Conservation (phyloP, 2,888 invertebrate genomes). For the Plemyria rubiginata region DNA sequence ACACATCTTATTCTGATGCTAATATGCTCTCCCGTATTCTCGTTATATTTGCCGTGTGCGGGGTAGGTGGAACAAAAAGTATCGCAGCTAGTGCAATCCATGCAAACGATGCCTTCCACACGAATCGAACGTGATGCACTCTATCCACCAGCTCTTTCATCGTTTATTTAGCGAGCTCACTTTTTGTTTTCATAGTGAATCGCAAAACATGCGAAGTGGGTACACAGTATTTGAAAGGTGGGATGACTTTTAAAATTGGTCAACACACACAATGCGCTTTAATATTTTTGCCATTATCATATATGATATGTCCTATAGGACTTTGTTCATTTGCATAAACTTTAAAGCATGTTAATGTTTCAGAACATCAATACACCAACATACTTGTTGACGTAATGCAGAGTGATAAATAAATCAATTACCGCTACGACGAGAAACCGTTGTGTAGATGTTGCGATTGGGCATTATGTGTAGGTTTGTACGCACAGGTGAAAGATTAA, state of each 20-base stretch:
- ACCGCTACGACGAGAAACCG: no score
- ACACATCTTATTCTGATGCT: conserved; percentile 43
- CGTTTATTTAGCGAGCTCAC: conserved; percentile 11
- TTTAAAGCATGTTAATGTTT: no score
- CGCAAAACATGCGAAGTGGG: neutral
- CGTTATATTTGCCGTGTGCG: conserved; percentile 38
- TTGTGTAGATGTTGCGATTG: no score
- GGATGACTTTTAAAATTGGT: no score
- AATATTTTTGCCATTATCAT: no score
- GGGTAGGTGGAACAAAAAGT: conserved; percentile 11
- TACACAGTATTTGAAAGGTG: no score
- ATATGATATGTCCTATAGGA: no score
- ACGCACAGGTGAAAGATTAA: neutral
- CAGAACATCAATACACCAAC: no score
- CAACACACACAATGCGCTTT: no score
- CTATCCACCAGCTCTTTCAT: conserved; percentile 4
- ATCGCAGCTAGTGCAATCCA: conserved; percentile 15
- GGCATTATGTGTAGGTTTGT: neutral
- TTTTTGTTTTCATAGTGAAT: neutral
- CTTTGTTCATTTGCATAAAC: no score
- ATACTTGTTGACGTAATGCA: neutral
- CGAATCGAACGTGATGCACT: conserved; percentile 9
- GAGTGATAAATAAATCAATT: neutral
- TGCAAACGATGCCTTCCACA: conserved; percentile 3
- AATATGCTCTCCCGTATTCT: conserved; percentile 40